Evolutionary conservation across 35 echinoderm and acorn worm genomes (phyloP).

Genomic region (Ophioderma brevispina): DNA sequence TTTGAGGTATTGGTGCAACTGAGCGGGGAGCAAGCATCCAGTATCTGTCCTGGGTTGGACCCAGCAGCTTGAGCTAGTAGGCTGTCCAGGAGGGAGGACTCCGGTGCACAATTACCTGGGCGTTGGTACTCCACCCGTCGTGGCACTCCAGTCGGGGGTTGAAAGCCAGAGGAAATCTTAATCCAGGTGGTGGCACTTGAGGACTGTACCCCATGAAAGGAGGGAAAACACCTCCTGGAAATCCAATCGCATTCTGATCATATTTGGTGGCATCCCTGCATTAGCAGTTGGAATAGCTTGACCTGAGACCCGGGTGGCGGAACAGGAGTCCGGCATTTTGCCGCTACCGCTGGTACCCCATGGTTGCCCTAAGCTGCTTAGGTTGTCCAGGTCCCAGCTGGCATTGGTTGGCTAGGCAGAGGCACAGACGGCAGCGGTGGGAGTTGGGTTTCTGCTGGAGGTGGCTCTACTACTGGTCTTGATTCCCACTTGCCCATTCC

Average conservation of each 20-base stretch:
- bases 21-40: background rate
- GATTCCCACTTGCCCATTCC: background rate
- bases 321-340: background rate
- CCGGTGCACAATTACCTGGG: conserved; percentile 30
- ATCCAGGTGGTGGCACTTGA: conserved; percentile 67
- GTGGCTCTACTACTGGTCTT: background rate
- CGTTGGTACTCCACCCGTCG: conserved; percentile 44
- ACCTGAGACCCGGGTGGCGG: conserved; percentile 43
- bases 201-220: conserved; percentile 69
- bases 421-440: conserved; percentile 1
- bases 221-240: conserved; percentile 66
- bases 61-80: background rate
- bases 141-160: conserved; percentile 40
- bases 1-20: conserved; percentile 3
- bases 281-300: conserved; percentile 20
- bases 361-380: background rate
- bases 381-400: background rate
- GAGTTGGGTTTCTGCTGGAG: background rate
- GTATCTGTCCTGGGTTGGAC: conserved; percentile 10
- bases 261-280: conserved; percentile 28
- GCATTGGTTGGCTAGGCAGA: conserved; percentile 24
- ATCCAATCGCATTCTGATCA: conserved; percentile 73
- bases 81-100: conserved; percentile 15
- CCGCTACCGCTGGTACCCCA: background rate
- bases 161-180: conserved; percentile 73